Evolutionary conservation across 2,113 vertebrate genomes (phyloP), one percentile per base, ranked within the genome.

Genomic region (Arenaria interpres): DNA sequence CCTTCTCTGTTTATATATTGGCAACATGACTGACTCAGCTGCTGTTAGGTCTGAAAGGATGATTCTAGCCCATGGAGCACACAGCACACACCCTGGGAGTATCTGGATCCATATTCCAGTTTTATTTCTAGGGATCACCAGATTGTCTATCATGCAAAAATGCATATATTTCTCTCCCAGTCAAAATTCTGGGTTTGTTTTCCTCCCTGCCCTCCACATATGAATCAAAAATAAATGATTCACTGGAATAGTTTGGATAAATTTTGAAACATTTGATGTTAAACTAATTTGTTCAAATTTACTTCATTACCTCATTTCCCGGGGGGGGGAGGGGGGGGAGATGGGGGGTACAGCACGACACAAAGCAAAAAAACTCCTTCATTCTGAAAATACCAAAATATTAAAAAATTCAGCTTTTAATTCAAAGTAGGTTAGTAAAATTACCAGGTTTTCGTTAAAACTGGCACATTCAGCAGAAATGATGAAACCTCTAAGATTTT

Each of bases 321-420:
- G 5, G 5, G 12, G 32, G 15, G 6, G 6, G 5, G 8, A 19
- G 8, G 19, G 32, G 15, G 5, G 7, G 4, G 8, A 6, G 23
- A 50, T 4, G 20, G 45, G 45, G 45, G 19, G 45, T 18, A 46
- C 8, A 19, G 9, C 8, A 46, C 9, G 45, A 21, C 45, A 46
- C 19, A 46, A 46, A 39, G 48, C 4, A 53, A 53, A 53, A 53
- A 28, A 27, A 25, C 16, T 53, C 14, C 23, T 73, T 45, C 11
- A 41, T 48, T 50, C 32, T 89, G 32, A 73, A 81, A 93, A 59
- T 32, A 51, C 4, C 17, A 67, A 63, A 89, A 64, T 37, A 17
- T 14, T 51, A 30, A 45, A 23, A 41, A 17, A 6, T 24, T 7
- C 5, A 33, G 6, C 4, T 67, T 76, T 46, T 35, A 41, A 79